phyloP scores from a whole-genome alignment of 1,140 invertebrate species.

The Nymphalis io region DNA sequence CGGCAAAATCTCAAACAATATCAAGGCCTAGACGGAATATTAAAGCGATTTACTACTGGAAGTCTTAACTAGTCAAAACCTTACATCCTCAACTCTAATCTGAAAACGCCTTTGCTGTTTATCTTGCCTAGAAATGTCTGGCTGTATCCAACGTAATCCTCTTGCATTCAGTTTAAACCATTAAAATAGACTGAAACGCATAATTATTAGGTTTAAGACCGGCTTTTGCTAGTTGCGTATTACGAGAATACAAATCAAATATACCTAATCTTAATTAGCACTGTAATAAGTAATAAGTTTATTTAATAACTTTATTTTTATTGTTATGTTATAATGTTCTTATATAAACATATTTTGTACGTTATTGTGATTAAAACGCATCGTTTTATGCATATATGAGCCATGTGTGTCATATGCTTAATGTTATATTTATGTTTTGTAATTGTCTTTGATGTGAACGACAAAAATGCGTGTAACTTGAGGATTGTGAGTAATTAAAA shows the following conservation, averaged over 20 bases:
- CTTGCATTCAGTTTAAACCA: conserved; percentile 52
- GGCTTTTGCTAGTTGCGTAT: not conserved
- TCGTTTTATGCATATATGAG: no score
- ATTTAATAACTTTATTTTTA: not conserved
- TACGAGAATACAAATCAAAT: conserved; percentile 24
- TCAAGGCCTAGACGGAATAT: not conserved
- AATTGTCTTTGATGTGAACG: no score
- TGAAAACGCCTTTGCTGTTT: conserved; percentile 65
- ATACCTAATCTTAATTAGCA: not conserved
- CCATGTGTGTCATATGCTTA: no score
- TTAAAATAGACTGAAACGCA: conserved; percentile 60
- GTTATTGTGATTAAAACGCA: no score
- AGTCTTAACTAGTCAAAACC: conserved; percentile 58
- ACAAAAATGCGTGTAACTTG: no score
- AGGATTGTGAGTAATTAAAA: no score
- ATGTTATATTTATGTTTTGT: no score
- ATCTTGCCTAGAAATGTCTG: conserved; percentile 67
- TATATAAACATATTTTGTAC: no score
- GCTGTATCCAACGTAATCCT: conserved; percentile 60
- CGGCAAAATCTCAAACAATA: not conserved
- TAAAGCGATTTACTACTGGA: conserved; percentile 52
- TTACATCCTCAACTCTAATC: conserved; percentile 63
- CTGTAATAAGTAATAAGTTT: not conserved
- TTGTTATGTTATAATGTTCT: no score
- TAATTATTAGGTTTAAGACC: conserved; percentile 27